These are phyloP conservation scores for Pseudoips prasinana DNA, from an alignment of 2,888 invertebrate species.

Conservation along the genomic window DNA sequence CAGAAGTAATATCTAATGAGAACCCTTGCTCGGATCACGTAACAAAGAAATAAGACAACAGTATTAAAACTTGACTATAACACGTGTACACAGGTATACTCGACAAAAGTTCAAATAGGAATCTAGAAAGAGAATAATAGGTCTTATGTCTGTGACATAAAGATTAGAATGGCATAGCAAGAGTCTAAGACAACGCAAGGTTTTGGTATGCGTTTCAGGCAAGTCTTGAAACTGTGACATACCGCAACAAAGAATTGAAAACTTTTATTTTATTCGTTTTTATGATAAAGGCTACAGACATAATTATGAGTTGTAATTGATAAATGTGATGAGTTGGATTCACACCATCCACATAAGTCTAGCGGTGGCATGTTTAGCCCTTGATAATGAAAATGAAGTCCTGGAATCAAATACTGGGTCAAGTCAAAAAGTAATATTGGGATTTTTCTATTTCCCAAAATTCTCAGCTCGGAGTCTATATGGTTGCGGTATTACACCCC, in stretches of 20 bases:
- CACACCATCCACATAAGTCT: too few species aligned
- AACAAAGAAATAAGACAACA: slow-evolving; percentile 53
- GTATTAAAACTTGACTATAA: slow-evolving; percentile 51
- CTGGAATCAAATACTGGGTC: too few species aligned
- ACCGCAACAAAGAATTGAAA: slow-evolving; percentile 15
- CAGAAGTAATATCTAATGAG: slow-evolving; percentile 42
- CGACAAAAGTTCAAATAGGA: slow-evolving; percentile 21
- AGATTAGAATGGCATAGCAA: slow-evolving; percentile 14
- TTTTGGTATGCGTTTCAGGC: slow-evolving; percentile 34
- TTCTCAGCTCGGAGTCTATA: too few species aligned
- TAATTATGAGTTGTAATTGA: too few species aligned
- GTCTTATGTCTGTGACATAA: slow-evolving; percentile 17
- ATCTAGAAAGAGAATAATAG: slow-evolving; percentile 4
- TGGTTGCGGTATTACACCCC: too few species aligned
- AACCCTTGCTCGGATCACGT: slow-evolving; percentile 40
- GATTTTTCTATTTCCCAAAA: too few species aligned
- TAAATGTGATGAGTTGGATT: too few species aligned
- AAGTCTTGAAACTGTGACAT: slow-evolving; percentile 32
- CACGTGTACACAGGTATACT: slow-evolving; percentile 42
- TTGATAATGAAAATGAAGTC: too few species aligned
- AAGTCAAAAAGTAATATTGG: too few species aligned
- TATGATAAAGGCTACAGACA: too few species aligned
- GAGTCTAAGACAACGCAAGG: slow-evolving; percentile 27
- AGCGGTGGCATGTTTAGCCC: too few species aligned
- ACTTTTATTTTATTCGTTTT: background rate